Percentiles rank a stretch among this genome's conserved stretches.
These are phyloP conservation scores for Aurelia sp. DNA, from an alignment of 30 jellyfish, hydroid and myxozoan genomes.

Conservation along the genomic window DNA sequence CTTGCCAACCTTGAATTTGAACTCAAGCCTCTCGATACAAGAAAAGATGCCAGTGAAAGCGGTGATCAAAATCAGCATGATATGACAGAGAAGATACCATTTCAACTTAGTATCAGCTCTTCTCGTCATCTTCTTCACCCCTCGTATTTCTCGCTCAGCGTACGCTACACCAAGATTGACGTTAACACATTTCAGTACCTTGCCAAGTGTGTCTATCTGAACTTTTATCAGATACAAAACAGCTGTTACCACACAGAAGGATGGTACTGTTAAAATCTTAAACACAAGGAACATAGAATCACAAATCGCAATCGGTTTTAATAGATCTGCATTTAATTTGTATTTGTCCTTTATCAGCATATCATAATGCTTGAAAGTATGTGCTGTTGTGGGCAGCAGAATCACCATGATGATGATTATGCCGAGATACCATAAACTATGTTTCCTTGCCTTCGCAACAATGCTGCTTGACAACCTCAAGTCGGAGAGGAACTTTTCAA, in stretches of 20 bases:
- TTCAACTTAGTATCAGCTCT: conserved; percentile 41
- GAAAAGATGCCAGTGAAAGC: conserved; percentile 59
- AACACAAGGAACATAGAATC: conserved; percentile 9
- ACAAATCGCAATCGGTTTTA: not conserved
- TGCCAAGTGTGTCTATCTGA: conserved; percentile 49
- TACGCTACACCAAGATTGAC: conserved; percentile 55
- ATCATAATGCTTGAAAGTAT: conserved; percentile 20
- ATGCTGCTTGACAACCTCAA: conserved; percentile 10
- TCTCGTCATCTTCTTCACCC: conserved; percentile 35
- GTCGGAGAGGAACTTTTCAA: conserved; percentile 19
- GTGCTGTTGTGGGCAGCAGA: conserved; percentile 11
- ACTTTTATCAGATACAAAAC: conserved; percentile 62
- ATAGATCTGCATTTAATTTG: not conserved
- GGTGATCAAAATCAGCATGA: conserved; percentile 39
- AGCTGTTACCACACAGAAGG: conserved; percentile 52
- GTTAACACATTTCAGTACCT: conserved; percentile 21
- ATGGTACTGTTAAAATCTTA: conserved; percentile 51
- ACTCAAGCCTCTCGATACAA: conserved; percentile 39
- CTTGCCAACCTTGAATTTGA: not conserved
- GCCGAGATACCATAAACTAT: conserved; percentile 1
- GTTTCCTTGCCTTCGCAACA: conserved; percentile 9
- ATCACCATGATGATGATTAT: conserved; percentile 2
- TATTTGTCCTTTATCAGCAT: not conserved
- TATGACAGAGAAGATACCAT: conserved; percentile 55
- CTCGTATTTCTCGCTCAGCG: conserved; percentile 60